Base-by-base conservation (phyloP, 2,113 vertebrate species). In the Phaethornis superciliosus region DNA sequence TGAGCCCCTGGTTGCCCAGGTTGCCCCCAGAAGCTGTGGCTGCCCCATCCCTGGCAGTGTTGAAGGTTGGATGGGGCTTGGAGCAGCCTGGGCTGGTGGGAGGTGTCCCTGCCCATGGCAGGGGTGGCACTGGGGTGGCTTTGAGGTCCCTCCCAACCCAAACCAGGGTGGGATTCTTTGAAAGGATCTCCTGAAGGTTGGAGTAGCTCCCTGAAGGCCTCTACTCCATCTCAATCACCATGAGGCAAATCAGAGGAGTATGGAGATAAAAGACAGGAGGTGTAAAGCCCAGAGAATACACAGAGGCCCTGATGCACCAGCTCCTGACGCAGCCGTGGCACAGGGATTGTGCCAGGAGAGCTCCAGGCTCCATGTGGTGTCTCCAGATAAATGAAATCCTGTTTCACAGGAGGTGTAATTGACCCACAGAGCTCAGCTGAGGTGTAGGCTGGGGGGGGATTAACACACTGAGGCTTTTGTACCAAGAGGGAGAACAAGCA, bases 161-260 rank as follows among this genome's bases (percentile, higher is more conserved):
- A 46, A 46, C 46, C 46, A 46, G 46, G 15, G 14, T 46, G 46
- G 46, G 46, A 46, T 46, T 46, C 46, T 46, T 16, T 19, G 46
- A 19, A 32, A 35, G 44, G 54, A 69, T 32, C 22, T 68, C 83
- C 56, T 4, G 3, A 18, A 32, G 51, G 11, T 1, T 0, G 0
- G 27, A 9, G 20, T 15, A 40, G 42, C 27, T 26, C 60, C 37
- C 30, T 13, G 17, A 40, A 67, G 75, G 26, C 28, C 17, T 72
- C 60, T 28, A 58, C 56, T 55, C 75, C 75, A n/a, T 12, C 63
- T 49, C 0, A 1, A 71, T 22, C n/a, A 54, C 15, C 1, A 2
- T 27, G n/a, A 63, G 32, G 67, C 17, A 52, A 81, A 87, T 10
- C 8, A 52, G 37, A 37, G 30, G 37, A 35, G 22, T 8, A 42